These are phyloP conservation scores for Calameuta filiformis DNA, from an alignment of 2,888 invertebrate species.

Conservation along the genomic window DNA sequence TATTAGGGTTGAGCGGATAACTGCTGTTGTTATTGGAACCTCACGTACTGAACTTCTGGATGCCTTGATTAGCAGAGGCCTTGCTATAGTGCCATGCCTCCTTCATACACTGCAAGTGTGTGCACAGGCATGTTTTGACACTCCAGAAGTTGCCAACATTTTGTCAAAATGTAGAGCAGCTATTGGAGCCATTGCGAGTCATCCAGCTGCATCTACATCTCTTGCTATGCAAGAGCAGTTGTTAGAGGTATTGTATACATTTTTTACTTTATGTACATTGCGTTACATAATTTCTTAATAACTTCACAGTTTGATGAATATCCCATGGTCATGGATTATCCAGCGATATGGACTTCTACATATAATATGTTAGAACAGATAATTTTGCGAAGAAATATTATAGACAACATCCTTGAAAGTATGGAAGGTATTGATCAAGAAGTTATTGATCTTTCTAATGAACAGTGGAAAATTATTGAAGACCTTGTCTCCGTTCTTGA, in stretches of 20 bases:
- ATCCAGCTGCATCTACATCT: constrained; percentile 35
- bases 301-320: constrained; percentile 15
- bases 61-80: constrained; percentile 41
- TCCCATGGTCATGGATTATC: constrained; percentile 32
- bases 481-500: constrained; percentile 51
- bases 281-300: not conserved
- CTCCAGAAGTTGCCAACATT: constrained; percentile 39
- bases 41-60: constrained; percentile 36
- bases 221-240: constrained; percentile 45
- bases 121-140: constrained; percentile 42
- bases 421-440: constrained; percentile 39
- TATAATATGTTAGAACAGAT: constrained; percentile 52
- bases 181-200: constrained; percentile 40
- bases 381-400: constrained; percentile 36
- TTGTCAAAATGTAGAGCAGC: constrained; percentile 47
- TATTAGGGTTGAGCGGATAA: constrained; percentile 44
- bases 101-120: constrained; percentile 50
- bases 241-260: constrained; percentile 7
- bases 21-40: constrained; percentile 50
- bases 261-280: not conserved
- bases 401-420: constrained; percentile 41
- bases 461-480: constrained; percentile 50
- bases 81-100: constrained; percentile 52
- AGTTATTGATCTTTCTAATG: constrained; percentile 37
- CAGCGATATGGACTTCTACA: constrained; percentile 53